These are phyloP conservation scores for Notothenia coriiceps DNA, from an alignment of 2,113 vertebrate species.

Conservation along the genomic window DNA sequence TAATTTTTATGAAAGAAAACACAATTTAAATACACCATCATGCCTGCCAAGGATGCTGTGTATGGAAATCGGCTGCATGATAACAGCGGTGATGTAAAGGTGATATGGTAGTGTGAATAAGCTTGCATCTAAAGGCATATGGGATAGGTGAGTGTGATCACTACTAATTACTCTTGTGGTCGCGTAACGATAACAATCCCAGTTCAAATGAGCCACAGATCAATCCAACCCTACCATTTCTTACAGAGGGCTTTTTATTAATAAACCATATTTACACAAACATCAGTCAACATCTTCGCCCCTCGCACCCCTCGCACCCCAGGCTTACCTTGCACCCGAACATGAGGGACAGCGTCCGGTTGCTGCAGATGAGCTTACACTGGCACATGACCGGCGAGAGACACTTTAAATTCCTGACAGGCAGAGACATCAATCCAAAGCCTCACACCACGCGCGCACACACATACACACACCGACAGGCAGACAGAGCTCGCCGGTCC, in stretches of 20 bases:
- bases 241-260: slow-evolving; percentile 17
- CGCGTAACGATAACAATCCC: slow-evolving; percentile 30
- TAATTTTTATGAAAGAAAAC: not conserved
- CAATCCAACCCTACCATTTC: slow-evolving; percentile 12
- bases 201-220: not conserved
- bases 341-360: slow-evolving; percentile 89
- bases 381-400: slow-evolving; percentile 89
- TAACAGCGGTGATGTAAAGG: slow-evolving; percentile 3
- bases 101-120: slow-evolving; percentile 19
- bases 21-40: slow-evolving; percentile 13
- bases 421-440: slow-evolving; percentile 83
- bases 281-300: not conserved
- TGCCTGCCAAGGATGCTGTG: slow-evolving; percentile 27
- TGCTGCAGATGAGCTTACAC: slow-evolving; percentile 90
- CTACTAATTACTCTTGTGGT: slow-evolving; percentile 27
- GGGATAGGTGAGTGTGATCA: slow-evolving; percentile 37
- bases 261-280: not conserved
- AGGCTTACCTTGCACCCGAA: slow-evolving; percentile 88
- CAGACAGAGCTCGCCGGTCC: slow-evolving; percentile 54
- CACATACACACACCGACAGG: not conserved
- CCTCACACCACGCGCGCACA: slow-evolving; percentile 43
- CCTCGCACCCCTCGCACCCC: slow-evolving; percentile 9
- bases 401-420: slow-evolving; percentile 86
- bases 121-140: slow-evolving; percentile 30
- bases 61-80: slow-evolving; percentile 44